A percentile compares a stretch with the other conserved stretches of the same genome.
Evolutionary conservation across 2,888 invertebrate genomes (phyloP).

Genomic region (Phlogophora meticulosa): DNA sequence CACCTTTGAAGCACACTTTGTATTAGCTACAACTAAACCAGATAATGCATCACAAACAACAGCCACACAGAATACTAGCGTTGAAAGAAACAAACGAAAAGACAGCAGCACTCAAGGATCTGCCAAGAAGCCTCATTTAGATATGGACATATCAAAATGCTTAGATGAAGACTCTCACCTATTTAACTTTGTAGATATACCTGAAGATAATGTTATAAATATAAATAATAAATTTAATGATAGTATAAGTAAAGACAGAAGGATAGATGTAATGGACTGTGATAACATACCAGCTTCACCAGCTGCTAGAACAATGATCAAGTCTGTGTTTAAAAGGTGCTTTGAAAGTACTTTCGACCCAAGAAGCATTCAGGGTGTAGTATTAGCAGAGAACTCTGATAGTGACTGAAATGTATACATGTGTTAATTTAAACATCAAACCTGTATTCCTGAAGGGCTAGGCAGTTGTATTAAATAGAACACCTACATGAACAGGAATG

Average conservation of each 20-base stretch:
- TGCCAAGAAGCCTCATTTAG: slow-evolving; percentile 82
- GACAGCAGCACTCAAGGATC: slow-evolving; percentile 70
- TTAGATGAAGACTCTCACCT: slow-evolving; percentile 89
- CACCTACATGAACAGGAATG: not conserved
- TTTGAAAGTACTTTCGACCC: slow-evolving; percentile 94
- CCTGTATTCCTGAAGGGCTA: not conserved
- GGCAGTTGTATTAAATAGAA: not conserved
- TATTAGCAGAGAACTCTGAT: slow-evolving; percentile 94
- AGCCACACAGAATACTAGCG: slow-evolving; percentile 84
- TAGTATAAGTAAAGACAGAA: slow-evolving; percentile 59
- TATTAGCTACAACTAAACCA: slow-evolving; percentile 94
- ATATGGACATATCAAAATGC: slow-evolving; percentile 81
- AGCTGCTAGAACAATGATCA: slow-evolving; percentile 90
- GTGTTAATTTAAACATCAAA: not conserved
- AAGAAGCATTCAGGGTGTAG: slow-evolving; percentile 89
- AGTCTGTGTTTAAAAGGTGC: slow-evolving; percentile 93
- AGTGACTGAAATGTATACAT: slow-evolving; percentile 82
- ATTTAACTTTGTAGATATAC: slow-evolving; percentile 87
- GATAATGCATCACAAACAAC: slow-evolving; percentile 84
- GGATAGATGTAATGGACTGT: slow-evolving; percentile 74
- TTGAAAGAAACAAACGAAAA: slow-evolving; percentile 78
- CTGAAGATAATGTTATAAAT: slow-evolving; percentile 71
- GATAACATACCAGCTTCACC: slow-evolving; percentile 92
- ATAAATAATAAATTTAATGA: slow-evolving; percentile 62
- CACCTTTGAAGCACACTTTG: slow-evolving; percentile 95